A percentile compares a stretch with the other conserved stretches of the same genome.
Evolutionary conservation across 2,888 invertebrate genomes (phyloP).

Genomic region (Diploptera punctata): DNA sequence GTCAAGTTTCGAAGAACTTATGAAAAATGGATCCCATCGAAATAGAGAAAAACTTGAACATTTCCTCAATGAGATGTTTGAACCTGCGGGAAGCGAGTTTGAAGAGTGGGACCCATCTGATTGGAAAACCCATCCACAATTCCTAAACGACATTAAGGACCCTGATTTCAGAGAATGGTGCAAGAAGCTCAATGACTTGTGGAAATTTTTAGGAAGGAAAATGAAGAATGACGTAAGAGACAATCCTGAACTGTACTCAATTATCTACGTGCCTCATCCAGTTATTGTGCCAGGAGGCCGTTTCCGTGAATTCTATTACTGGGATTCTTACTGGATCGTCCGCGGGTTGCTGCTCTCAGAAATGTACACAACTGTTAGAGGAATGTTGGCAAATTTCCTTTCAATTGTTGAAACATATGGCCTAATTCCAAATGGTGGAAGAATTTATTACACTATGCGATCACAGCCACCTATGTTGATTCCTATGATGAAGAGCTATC

Average conservation of each 20-base stretch:
- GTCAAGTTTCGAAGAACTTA: conserved; percentile 62
- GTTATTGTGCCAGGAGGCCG: conserved; percentile 85
- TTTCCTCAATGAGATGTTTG: conserved; percentile 71
- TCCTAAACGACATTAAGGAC: conserved; percentile 75
- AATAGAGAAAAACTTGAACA: conserved; percentile 53
- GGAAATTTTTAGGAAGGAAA: conserved; percentile 78
- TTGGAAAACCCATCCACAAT: conserved; percentile 76
- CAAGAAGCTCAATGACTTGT: conserved; percentile 70
- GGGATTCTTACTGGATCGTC: conserved; percentile 90
- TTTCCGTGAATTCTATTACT: conserved; percentile 80
- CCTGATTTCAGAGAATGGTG: conserved; percentile 76
- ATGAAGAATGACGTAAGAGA: conserved; percentile 74
- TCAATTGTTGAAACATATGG: conserved; percentile 70
- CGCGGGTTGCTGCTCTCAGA: conserved; percentile 79
- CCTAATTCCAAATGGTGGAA: conserved; percentile 81
- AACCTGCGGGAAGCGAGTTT: conserved; percentile 73
- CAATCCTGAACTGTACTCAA: conserved; percentile 78
- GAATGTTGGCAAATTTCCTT: conserved; percentile 80
- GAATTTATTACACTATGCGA: conserved; percentile 77
- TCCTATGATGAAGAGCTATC: conserved; percentile 75
- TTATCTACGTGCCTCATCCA: conserved; percentile 85
- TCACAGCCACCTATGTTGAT: conserved; percentile 75
- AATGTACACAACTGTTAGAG: conserved; percentile 74
- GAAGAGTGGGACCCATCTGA: conserved; percentile 74
- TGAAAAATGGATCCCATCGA: conserved; percentile 49